Conservation (phyloP, 2,113 vertebrate species). For the Corydoras maculifer region DNA sequence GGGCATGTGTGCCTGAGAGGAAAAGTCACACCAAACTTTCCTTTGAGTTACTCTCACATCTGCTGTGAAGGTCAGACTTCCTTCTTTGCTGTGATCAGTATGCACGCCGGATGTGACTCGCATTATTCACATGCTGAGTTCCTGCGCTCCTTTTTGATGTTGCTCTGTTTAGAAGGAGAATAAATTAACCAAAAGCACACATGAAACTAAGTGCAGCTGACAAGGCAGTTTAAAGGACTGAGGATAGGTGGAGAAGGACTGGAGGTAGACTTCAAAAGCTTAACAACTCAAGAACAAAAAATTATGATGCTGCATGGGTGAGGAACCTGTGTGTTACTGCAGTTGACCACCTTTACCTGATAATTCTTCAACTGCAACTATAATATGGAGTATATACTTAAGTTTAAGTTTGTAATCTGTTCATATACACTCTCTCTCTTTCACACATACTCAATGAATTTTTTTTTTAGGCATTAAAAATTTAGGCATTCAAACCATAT, state of each 20-base stretch:
- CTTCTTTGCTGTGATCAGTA: neutral
- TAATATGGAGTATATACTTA: too few species aligned
- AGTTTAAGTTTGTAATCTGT: too few species aligned
- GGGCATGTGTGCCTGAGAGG: neutral
- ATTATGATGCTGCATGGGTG: too few species aligned
- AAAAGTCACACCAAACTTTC: neutral
- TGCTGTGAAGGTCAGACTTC: neutral
- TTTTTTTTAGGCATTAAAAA: too few species aligned
- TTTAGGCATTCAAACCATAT: too few species aligned
- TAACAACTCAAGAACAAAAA: too few species aligned
- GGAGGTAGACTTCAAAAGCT: neutral
- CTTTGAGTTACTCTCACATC: neutral
- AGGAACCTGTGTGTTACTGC: too few species aligned
- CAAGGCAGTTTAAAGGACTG: neutral
- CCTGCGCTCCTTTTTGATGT: neutral
- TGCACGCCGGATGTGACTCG: neutral
- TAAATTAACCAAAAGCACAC: neutral
- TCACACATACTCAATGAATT: too few species aligned
- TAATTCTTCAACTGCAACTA: too few species aligned
- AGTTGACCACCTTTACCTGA: neutral
- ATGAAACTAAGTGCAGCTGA: neutral
- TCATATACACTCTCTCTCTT: too few species aligned
- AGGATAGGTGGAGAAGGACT: neutral
- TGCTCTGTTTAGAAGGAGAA: neutral
- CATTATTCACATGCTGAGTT: conserved; percentile 3